Conservation (phyloP, 2,797 vertebrate genomes). For the Loris lydekkerianus region DNA sequence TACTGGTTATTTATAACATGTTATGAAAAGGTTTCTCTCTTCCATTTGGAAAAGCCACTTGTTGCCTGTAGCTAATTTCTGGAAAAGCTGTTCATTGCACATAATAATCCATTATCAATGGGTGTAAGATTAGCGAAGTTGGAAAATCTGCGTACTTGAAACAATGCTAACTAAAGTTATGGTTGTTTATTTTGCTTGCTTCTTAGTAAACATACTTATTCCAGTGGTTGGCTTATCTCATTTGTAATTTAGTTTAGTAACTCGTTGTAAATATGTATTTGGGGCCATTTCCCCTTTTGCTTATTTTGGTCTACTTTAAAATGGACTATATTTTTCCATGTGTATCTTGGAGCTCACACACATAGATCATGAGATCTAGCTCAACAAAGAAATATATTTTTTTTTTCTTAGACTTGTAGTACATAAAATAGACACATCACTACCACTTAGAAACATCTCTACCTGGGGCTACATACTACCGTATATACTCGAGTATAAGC, state of each 20-base stretch:
- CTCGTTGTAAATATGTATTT: slow-evolving; percentile 54
- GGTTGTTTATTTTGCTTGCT: background rate
- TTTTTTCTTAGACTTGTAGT: background rate
- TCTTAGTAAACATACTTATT: slow-evolving; percentile 57
- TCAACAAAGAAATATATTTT: background rate
- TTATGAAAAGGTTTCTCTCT: slow-evolving; percentile 50
- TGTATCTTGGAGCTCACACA: background rate
- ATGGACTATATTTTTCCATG: background rate
- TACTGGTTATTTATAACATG: slow-evolving; percentile 56
- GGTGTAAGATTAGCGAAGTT: slow-evolving; percentile 10
- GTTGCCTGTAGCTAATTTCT: slow-evolving; percentile 5
- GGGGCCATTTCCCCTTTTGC: background rate
- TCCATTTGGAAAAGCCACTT: slow-evolving; percentile 20
- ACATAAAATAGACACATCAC: slow-evolving; percentile 20
- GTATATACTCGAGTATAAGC: too few relatives aligned
- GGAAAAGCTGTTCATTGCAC: slow-evolving; percentile 41
- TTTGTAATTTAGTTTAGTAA: slow-evolving; percentile 60
- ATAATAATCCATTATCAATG: slow-evolving; percentile 60
- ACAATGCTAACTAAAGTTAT: slow-evolving; percentile 37
- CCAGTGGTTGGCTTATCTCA: background rate
- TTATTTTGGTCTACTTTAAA: slow-evolving; percentile 29
- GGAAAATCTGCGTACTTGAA: slow-evolving; percentile 50
- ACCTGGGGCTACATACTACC: background rate
- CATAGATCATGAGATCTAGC: background rate
- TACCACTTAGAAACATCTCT: slow-evolving; percentile 38